Percentiles rank a stretch among this genome's conserved stretches.
Conservation (phyloP, 2,888 invertebrate species). For the Dendrolimus houi region DNA sequence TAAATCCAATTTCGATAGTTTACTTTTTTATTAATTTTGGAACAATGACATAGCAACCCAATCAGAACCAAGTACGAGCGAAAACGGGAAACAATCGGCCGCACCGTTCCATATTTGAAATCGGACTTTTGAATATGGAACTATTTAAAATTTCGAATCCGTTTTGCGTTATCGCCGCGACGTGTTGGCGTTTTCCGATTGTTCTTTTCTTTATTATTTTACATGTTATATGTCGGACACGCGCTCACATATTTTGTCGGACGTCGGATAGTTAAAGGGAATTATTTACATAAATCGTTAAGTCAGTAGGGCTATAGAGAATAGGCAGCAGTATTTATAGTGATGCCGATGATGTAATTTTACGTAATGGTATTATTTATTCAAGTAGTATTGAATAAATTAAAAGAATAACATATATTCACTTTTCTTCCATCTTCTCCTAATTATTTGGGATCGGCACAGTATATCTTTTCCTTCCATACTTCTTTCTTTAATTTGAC, state of each 20-base stretch:
- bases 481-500: too few species aligned
- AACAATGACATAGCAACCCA: constrained; percentile 10
- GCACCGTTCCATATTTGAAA: constrained; percentile 64
- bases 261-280: not conserved
- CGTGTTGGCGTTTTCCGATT: constrained; percentile 70
- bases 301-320: too few species aligned
- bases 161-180: constrained; percentile 67
- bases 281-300: not conserved
- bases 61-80: constrained; percentile 53
- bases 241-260: not conserved
- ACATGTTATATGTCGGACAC: constrained; percentile 1
- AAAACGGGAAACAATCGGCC: constrained; percentile 72
- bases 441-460: too few species aligned
- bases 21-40: too few species aligned
- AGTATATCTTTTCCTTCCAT: too few species aligned
- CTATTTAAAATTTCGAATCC: constrained; percentile 76
- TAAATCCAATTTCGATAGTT: too few species aligned
- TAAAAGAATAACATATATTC: too few species aligned
- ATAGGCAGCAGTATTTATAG: too few species aligned
- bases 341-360: too few species aligned
- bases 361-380: too few species aligned
- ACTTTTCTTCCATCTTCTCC: too few species aligned
- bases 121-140: constrained; percentile 65
- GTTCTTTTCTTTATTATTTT: constrained; percentile 37
- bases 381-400: too few species aligned